These are phyloP conservation scores for Campoletis raptor DNA, from an alignment of 2,888 invertebrate genomes.

Conservation along the genomic window DNA sequence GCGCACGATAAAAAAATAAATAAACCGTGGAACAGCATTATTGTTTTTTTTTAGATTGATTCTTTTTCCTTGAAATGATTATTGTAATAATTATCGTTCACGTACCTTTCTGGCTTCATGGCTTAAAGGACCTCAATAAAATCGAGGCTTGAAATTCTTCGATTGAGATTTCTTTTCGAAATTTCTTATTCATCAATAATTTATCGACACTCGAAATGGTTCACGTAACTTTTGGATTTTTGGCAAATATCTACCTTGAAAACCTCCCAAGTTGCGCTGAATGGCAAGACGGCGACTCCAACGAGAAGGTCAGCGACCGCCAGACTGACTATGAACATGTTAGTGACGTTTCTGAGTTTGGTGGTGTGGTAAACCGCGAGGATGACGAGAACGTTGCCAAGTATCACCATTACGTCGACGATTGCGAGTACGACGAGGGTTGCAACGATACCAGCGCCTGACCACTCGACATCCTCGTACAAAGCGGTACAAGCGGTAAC, in stretches of 20 bases:
- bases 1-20: background rate
- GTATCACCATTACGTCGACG: conserved; percentile 95
- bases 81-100: background rate
- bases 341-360: conserved; percentile 97
- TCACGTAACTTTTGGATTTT: background rate
- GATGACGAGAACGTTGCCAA: conserved; percentile 96
- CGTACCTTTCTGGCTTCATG: no score
- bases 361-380: conserved; percentile 96
- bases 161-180: no score
- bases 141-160: no score
- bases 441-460: conserved; percentile 91
- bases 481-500: conserved; percentile 93
- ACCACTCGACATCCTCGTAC: conserved; percentile 93
- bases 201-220: background rate
- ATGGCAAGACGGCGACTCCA: conserved; percentile 97
- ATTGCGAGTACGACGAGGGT: conserved; percentile 92
- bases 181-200: background rate
- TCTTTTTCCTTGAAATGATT: background rate
- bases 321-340: conserved; percentile 98
- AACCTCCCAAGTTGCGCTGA: conserved; percentile 97
- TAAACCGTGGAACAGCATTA: background rate
- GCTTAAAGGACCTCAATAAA: no score
- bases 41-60: background rate
- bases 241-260: conserved; percentile 88
- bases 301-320: conserved; percentile 98